phyloP scores from a whole-genome alignment of 92 coral and sea anemone genomes.

The Phymanthus crucifer region DNA sequence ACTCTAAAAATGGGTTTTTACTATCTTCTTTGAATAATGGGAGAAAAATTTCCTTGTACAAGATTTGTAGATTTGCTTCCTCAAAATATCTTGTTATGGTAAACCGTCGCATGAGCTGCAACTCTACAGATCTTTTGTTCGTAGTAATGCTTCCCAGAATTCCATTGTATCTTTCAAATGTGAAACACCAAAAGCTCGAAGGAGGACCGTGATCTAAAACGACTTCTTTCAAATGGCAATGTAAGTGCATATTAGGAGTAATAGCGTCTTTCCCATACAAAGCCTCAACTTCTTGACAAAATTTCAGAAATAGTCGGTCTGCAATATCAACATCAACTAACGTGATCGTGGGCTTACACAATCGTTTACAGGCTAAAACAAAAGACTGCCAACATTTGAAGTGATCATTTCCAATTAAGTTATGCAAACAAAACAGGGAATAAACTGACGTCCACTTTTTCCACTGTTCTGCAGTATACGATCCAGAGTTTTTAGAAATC shows the following conservation, averaged over 20 bases:
- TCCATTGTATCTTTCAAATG: constrained; percentile 48
- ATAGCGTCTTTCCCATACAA: constrained; percentile 34
- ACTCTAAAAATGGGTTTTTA: background rate
- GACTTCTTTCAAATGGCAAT: constrained; percentile 44
- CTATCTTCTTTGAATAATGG: background rate
- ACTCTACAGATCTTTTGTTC: constrained; percentile 24
- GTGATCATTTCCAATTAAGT: constrained; percentile 38
- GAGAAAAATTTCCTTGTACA: background rate
- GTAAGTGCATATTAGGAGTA: constrained; percentile 46
- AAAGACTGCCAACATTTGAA: constrained; percentile 60
- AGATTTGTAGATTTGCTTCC: background rate
- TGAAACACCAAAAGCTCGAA: constrained; percentile 50
- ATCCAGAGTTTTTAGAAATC: constrained; percentile 48
- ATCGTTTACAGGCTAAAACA: constrained; percentile 43
- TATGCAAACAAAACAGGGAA: background rate
- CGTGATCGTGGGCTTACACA: constrained; percentile 31
- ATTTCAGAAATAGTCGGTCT: constrained; percentile 37
- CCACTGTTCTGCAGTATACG: constrained; percentile 62
- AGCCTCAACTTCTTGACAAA: constrained; percentile 39
- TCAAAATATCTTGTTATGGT: background rate
- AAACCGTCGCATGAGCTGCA: constrained; percentile 24
- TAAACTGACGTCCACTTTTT: constrained; percentile 37
- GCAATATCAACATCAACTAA: constrained; percentile 31
- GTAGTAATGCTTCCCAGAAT: constrained; percentile 37
- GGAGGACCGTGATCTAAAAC: constrained; percentile 49